These are phyloP conservation scores for Heliconius eleuchia DNA, from an alignment of 1,140 invertebrate genomes.

Conservation along the genomic window DNA sequence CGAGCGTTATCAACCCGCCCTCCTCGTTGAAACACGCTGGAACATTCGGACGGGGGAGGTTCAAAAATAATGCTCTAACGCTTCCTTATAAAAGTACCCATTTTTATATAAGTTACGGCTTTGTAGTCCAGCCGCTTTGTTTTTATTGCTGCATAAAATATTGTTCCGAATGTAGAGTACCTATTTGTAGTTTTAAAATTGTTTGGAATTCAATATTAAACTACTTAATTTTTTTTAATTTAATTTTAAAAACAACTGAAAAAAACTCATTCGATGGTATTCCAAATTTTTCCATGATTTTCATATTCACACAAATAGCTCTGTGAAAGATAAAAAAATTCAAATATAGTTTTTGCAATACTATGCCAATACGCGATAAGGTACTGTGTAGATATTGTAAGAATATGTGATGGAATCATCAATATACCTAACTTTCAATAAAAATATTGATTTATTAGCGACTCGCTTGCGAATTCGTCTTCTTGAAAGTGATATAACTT, in stretches of 20 bases:
- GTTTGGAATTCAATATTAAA: neutral
- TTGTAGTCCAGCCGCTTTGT: conserved; percentile 1
- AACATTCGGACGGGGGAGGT: conserved; percentile 19
- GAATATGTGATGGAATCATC: neutral
- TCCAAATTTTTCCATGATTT: too few species aligned
- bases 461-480: too few species aligned
- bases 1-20: conserved; percentile 21
- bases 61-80: conserved; percentile 13
- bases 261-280: too few species aligned
- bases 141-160: neutral
- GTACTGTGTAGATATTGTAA: neutral
- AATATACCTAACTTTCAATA: neutral
- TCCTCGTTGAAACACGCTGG: conserved; percentile 17
- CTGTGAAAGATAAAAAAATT: too few species aligned
- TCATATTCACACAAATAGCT: too few species aligned
- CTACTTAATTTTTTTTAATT: neutral
- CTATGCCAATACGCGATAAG: neutral
- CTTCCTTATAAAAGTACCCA: conserved; percentile 9
- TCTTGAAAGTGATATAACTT: too few species aligned
- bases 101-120: conserved; percentile 11
- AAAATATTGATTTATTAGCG: too few species aligned
- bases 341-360: too few species aligned
- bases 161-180: neutral
- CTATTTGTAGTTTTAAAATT: neutral
- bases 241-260: too few species aligned